Evolutionary conservation across 2,113 vertebrate species (phyloP), one percentile per base, ranked within the genome.

Genomic region (Pimephales promelas): DNA sequence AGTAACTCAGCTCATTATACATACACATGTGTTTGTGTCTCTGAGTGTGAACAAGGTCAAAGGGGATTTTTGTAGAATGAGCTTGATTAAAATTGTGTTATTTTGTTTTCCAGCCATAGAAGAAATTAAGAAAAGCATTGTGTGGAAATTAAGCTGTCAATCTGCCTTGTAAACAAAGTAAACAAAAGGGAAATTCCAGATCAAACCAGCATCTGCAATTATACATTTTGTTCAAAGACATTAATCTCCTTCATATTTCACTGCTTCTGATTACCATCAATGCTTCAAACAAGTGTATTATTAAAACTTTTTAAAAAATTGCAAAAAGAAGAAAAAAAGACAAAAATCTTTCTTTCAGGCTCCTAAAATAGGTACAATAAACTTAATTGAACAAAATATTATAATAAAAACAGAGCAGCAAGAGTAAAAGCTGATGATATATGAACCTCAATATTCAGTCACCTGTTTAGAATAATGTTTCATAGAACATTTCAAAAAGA

Each of bases 21-120:
- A 71, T 49, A 31, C 68, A 52, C 49, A n/a, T 79, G 70, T 84
- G 64, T 71, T 68, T 47, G 79, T 22, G 3, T 82, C 1, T 62
- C 40, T 83, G 62, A 14, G 57, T 16, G n/a, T 45, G 5, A 80
- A 76, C 45, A 61, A 52, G 74, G 80, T 86, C 75, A 73, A 66
- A 79, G 74, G 79, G n/a, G 47, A 24, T 79, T 81, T 83, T 52
- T 20, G 34, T 45, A 73, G n/a, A 64, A 64, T 64, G 10, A 86
- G 77, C 87, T 66, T 89, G 85, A 88, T 88, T 36, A 83, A 86
- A 61, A 18, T 47, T 26, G 34, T 54, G 18, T 20, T 9, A 20
- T 22, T 54, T 54, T 68, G 64, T 57, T 71, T 82, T 66, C 28
- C 28, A 66, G 20, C 28, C 47, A 78, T 10, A 54, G 20, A n/a